Conservation (phyloP, 1,140 invertebrate genomes). For the Fopius arisanus region DNA sequence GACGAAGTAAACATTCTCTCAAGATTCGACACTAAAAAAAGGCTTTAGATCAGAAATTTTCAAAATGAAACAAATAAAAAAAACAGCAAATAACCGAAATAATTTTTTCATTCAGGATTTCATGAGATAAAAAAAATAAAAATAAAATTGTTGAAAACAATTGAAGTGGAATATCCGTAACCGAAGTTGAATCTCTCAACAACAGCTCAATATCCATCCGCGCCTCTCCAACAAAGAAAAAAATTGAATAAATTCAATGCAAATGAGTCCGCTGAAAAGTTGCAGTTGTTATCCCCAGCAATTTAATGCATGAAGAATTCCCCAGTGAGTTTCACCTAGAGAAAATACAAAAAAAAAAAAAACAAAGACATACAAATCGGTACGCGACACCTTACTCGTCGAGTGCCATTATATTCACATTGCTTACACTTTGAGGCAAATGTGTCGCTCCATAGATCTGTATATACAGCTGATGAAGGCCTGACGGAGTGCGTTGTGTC, state of each 20-base stretch:
- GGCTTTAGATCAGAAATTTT: too few relatives aligned
- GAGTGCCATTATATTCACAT: neutral
- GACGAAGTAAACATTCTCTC: too few relatives aligned
- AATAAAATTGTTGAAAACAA: too few relatives aligned
- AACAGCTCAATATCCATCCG: neutral
- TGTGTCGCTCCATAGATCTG: conserved; percentile 6
- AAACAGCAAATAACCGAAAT: too few relatives aligned
- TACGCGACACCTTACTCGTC: neutral
- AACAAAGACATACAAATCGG: neutral
- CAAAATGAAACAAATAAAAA: neutral
- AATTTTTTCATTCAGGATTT: too few relatives aligned
- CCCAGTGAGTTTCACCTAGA: neutral
- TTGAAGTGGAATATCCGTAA: too few relatives aligned
- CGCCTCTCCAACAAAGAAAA: neutral
- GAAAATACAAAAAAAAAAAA: neutral
- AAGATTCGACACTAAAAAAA: too few relatives aligned
- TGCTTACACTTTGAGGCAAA: neutral
- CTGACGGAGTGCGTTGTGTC: neutral
- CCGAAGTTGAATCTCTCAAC: too few relatives aligned
- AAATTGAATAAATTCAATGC: neutral
- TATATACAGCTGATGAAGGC: conserved; percentile 13
- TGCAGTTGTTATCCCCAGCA: neutral
- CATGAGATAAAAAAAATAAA: too few relatives aligned
- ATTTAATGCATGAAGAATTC: neutral
- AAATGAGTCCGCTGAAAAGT: neutral